Base-by-base conservation (phyloP, 2,113 vertebrate genomes). In the Nymphicus hollandicus region DNA sequence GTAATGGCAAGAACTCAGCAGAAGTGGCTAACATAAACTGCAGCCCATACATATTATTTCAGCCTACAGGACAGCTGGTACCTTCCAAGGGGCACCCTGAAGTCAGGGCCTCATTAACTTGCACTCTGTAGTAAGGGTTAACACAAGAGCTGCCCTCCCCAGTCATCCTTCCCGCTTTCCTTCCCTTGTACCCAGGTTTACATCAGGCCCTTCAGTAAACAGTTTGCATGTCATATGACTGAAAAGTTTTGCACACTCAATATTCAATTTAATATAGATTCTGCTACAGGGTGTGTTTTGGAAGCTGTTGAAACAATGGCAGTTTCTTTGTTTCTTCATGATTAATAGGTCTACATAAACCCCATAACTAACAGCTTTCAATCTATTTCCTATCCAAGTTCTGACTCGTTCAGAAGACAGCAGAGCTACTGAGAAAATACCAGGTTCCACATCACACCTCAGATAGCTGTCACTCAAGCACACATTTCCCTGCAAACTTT, bases 321-420 rank as follows among this genome's bases (percentile, higher is more conserved):
- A 60, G 73, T 87, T 89, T 37, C 43, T 96, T 86, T 78, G 44
- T 66, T 81, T 78, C 64, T 84, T 29, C 70, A 17, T 1, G 5
- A 70, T 2, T 61, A n/a, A 35, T 89, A 94, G 13, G 28, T 53
- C 46, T 58, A 44, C 29, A 70, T 43, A 90, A 80, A 93, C 63
- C n/a, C 12, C 9, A 0, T 31, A 72, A 58, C 61, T 60, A 84
- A 44, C 22, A 92, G 66, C 63, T 87, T 93, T 94, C 83, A 28
- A 37, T 33, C 71, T 82, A 25, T 41, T 91, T 66, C 72, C 15
- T 7, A 89, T 28, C n/a, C 60, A 58, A 68, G 25, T 61, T 85
- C 46, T 66, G 79, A 52, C 19, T 73, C n/a, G 46, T 70, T 77
- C 60, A 94, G 50, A 94, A 93, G 83, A 77, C 37, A 87, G 68